Evolutionary conservation across 2,113 vertebrate genomes (phyloP), one percentile per base, ranked within the genome.

Genomic region (Poecile atricapillus): DNA sequence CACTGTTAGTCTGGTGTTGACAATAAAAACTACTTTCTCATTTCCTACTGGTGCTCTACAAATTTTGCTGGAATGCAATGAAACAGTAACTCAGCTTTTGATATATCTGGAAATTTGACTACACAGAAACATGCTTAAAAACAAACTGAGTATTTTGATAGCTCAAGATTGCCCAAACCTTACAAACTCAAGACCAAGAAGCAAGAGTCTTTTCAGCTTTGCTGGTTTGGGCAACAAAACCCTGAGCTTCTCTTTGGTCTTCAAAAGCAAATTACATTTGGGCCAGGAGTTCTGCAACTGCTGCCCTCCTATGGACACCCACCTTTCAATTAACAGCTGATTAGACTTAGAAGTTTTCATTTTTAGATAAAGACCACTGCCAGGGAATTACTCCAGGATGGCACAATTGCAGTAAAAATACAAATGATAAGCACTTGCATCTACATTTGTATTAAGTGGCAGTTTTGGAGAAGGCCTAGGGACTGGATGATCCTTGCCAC

Each of bases 401-500:
- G 47, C 35, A 74, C 9, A 64, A 64, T 6, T 63, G 74, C 23
- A 63, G 5, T 55, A 33, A 52, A 84, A 23, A 46, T 19, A 28
- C 23, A 69, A 62, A 37, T 46, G 2, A 27, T 30, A 63, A 59
- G 33, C 56, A 20, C 39, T 80, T 60, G 31, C 14, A 70, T 69
- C 59, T 69, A 60, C 18, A 35, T 58, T 73, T 9, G 21, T 53
- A 52, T 37, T 14, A 53, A 70, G 11, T 39, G 16, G 15, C 15
- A 70, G 4, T 56, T 88, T 82, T 46, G 19, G 49, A 71, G 68
- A 75, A 7, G 33, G 19, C 12, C 31, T 43, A 58, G 5, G 33
- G 25, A 82, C 49, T 56, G 15, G 21, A 33, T 0, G 0, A 46
- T 44, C n/a, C 37, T 52, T 65, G 35, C 39, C 9, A 20, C 1